Percentiles rank a stretch among this genome's conserved stretches.
Evolutionary conservation across 2,888 invertebrate genomes (phyloP).

Genomic region (Phengaris arion): DNA sequence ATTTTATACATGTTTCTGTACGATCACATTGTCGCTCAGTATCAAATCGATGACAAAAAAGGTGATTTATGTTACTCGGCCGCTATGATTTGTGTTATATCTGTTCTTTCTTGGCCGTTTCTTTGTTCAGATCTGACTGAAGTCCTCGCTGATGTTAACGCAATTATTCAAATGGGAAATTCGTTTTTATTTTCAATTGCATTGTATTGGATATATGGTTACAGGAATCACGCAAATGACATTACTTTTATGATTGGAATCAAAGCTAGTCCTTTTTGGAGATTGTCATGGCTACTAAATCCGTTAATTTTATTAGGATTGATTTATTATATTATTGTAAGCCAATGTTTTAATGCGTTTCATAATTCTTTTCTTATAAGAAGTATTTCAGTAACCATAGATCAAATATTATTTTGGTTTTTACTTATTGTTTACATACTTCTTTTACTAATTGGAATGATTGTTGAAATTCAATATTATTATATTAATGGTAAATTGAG

Average conservation of each 20-base stretch:
- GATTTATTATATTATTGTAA: constrained; percentile 43
- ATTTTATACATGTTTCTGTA: constrained; percentile 55
- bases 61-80: constrained; percentile 44
- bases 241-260: constrained; percentile 73
- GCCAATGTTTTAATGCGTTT: constrained; percentile 38
- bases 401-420: constrained; percentile 50
- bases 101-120: constrained; percentile 55
- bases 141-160: constrained; percentile 52
- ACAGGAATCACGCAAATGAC: constrained; percentile 60
- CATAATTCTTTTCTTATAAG: constrained; percentile 47
- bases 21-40: constrained; percentile 46
- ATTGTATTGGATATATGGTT: constrained; percentile 68
- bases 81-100: constrained; percentile 46
- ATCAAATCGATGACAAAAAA: constrained; percentile 44
- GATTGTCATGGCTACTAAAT: constrained; percentile 58
- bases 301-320: constrained; percentile 52
- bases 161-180: constrained; percentile 57
- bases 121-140: constrained; percentile 61
- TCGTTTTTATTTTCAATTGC: constrained; percentile 58
- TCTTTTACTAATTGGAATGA: constrained; percentile 50
- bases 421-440: constrained; percentile 49
- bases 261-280: constrained; percentile 65
- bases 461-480: constrained; percentile 47
- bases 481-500: constrained; percentile 40
- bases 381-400: constrained; percentile 41